phyloP scores from a whole-genome alignment of 2,113 vertebrate genomes.

The Paracanthobrama guichenoti region DNA sequence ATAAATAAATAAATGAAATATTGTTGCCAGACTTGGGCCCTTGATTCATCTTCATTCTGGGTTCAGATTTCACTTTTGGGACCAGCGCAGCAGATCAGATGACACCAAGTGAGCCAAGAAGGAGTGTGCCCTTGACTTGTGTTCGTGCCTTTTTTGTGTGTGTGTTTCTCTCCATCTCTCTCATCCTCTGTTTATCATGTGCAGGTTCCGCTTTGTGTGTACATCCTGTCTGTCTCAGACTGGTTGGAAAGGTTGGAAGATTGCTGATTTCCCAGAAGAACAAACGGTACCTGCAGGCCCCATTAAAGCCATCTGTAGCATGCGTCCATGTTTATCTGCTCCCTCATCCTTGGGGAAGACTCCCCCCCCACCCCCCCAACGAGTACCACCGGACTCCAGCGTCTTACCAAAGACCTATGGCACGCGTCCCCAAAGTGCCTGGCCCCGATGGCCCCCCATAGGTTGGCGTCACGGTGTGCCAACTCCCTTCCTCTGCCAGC shows the following conservation, averaged over 20 bases:
- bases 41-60: conserved; percentile 28
- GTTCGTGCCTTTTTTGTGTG: neutral
- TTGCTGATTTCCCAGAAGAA: conserved; percentile 69
- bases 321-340: conserved; percentile 64
- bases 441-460: conserved; percentile 49
- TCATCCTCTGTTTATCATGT: conserved; percentile 47
- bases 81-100: conserved; percentile 34
- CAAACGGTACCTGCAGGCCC: conserved; percentile 67
- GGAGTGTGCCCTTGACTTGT: conserved; percentile 46
- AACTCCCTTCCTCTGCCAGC: conserved; percentile 60
- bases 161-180: neutral
- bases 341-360: conserved; percentile 51
- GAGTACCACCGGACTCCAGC: conserved; percentile 51
- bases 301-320: conserved; percentile 72
- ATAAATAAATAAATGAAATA: conserved; percentile 24
- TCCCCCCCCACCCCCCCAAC: neutral
- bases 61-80: conserved; percentile 49
- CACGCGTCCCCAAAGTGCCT: conserved; percentile 48
- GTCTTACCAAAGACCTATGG: conserved; percentile 53
- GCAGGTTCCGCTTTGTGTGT: conserved; percentile 43
- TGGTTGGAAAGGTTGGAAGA: conserved; percentile 63
- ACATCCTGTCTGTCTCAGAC: conserved; percentile 56
- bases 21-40: conserved; percentile 24
- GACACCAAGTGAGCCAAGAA: conserved; percentile 43
- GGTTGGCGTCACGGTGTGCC: conserved; percentile 46